phyloP scores from a whole-genome alignment of 2,113 vertebrate species.

The Oncorhynchus kisutch region DNA sequence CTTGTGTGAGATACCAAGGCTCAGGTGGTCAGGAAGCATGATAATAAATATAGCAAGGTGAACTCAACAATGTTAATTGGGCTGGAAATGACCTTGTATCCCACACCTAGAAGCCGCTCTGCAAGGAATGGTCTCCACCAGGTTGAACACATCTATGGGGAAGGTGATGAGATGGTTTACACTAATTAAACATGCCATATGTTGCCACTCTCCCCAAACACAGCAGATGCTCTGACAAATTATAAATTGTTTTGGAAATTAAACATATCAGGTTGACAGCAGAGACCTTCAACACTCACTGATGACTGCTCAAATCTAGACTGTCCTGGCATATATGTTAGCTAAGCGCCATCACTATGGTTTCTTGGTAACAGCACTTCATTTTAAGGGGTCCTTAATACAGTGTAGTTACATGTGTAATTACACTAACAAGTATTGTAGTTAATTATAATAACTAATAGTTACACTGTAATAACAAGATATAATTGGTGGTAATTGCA shows the following conservation, averaged over 20 bases:
- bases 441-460: too few species aligned
- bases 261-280: conserved; percentile 47
- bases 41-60: conserved; percentile 40
- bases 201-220: conserved; percentile 44
- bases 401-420: too few species aligned
- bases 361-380: too few species aligned
- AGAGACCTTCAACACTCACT: conserved; percentile 31
- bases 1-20: conserved; percentile 9
- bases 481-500: too few species aligned
- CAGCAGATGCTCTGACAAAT: conserved; percentile 59
- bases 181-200: conserved; percentile 66
- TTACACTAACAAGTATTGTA: too few species aligned
- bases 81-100: conserved; percentile 41
- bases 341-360: too few species aligned
- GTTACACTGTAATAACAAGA: too few species aligned
- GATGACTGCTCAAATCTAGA: not conserved
- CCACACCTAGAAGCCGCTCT: conserved; percentile 19
- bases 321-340: too few species aligned
- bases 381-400: too few species aligned
- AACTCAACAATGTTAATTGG: conserved; percentile 32
- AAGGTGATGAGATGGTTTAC: conserved; percentile 40
- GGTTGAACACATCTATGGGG: conserved; percentile 42
- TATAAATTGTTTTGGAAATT: conserved; percentile 54
- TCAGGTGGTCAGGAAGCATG: conserved; percentile 38
- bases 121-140: conserved; percentile 14